These are phyloP conservation scores for Corythucha ciliata DNA, from an alignment of 2,888 invertebrate genomes.

Conservation along the genomic window DNA sequence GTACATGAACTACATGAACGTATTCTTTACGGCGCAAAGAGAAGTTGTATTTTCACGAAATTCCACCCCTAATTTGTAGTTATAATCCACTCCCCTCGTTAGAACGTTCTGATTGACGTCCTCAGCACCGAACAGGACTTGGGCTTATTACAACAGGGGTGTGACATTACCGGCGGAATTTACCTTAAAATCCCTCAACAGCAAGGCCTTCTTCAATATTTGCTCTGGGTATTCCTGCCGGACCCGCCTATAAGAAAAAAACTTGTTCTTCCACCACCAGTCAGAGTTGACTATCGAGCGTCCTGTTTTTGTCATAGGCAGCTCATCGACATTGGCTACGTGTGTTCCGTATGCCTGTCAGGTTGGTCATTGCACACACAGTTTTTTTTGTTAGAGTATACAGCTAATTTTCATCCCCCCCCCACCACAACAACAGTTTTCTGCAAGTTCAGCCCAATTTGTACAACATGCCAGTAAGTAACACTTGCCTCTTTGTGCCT, in stretches of 20 bases:
- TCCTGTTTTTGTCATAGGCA: slow-evolving; percentile 97
- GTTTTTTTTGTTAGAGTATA: background rate
- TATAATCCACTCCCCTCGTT: slow-evolving; percentile 36
- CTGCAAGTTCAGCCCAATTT: slow-evolving; percentile 94
- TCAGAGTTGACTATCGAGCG: slow-evolving; percentile 90
- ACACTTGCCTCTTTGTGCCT: background rate
- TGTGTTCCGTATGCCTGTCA: slow-evolving; percentile 94
- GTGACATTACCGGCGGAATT: slow-evolving; percentile 90
- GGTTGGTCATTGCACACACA: slow-evolving; percentile 50
- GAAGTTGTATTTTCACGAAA: slow-evolving; percentile 38
- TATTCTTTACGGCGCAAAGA: slow-evolving; percentile 92
- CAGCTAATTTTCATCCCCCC: background rate
- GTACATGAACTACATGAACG: slow-evolving; percentile 98
- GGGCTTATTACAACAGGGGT: slow-evolving; percentile 87
- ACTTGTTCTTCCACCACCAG: slow-evolving; percentile 77
- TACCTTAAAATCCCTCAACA: slow-evolving; percentile 80
- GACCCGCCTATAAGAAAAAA: slow-evolving; percentile 69
- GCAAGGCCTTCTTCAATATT: slow-evolving; percentile 76
- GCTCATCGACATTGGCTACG: slow-evolving; percentile 90
- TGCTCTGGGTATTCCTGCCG: slow-evolving; percentile 90
- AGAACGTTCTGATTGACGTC: slow-evolving; percentile 82
- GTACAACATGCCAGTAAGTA: slow-evolving; percentile 94
- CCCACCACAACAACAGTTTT: slow-evolving; percentile 57
- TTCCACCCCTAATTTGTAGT: background rate
- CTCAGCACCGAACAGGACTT: slow-evolving; percentile 86